phyloP scores from a whole-genome alignment of 2,888 invertebrate species.

The Cataglyphis altisquamis region DNA sequence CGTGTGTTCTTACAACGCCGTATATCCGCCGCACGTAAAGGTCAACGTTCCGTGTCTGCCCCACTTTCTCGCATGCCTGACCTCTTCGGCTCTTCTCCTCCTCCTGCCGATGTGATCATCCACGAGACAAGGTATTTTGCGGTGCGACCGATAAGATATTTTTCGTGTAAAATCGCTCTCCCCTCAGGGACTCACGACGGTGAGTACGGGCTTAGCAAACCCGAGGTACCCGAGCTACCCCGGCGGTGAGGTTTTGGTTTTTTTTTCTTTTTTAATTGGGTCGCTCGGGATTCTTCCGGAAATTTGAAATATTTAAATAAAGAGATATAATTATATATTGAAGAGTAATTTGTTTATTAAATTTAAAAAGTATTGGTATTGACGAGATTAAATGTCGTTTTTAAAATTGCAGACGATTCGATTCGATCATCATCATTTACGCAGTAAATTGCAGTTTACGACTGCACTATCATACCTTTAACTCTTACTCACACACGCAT shows the following conservation, averaged over 20 bases:
- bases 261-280: too few species aligned
- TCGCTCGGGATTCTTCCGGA: too few species aligned
- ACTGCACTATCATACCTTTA: neutral
- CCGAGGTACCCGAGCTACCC: neutral
- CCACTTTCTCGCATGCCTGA: constrained; percentile 79
- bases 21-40: constrained; percentile 66
- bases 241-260: too few species aligned
- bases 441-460: constrained; percentile 2
- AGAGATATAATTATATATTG: neutral
- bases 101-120: constrained; percentile 16
- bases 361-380: neutral
- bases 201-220: neutral
- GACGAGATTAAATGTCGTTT: neutral
- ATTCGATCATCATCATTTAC: constrained; percentile 10
- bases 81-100: constrained; percentile 68
- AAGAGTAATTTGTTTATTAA: neutral
- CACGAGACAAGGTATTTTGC: neutral
- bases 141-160: constrained; percentile 10
- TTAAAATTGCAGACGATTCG: constrained; percentile 25
- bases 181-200: neutral
- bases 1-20: constrained; percentile 45
- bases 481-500: neutral
- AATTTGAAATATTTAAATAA: neutral
- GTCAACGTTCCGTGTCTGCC: constrained; percentile 77
- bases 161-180: constrained; percentile 5